Percentiles rank a stretch among this genome's conserved stretches.
These are phyloP conservation scores for Ruditapes philippinarum DNA, from an alignment of 1,140 invertebrate species.

Conservation along the genomic window DNA sequence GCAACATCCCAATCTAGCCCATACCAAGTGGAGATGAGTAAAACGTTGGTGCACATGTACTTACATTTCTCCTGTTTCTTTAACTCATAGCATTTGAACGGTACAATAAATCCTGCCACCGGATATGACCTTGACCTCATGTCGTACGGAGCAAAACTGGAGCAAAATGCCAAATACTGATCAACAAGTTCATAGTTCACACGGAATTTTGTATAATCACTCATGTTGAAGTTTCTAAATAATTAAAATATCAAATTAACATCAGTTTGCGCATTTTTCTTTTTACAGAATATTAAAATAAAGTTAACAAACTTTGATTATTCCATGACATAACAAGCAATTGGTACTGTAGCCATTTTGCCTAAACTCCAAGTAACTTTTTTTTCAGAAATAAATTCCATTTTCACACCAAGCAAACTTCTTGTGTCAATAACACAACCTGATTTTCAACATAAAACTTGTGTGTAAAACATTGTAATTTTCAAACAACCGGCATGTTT, in stretches of 20 bases:
- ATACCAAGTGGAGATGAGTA: neutral
- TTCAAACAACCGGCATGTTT: neutral
- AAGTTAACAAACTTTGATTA: no score
- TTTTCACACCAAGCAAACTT: no score
- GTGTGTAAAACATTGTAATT: neutral
- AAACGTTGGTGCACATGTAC: neutral
- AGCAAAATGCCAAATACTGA: constrained; percentile 38
- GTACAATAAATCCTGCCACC: constrained; percentile 57
- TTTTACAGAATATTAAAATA: no score
- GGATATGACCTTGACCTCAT: constrained; percentile 35
- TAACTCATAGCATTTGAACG: constrained; percentile 49
- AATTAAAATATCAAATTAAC: neutral
- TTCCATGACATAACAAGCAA: no score
- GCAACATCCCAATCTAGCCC: no score
- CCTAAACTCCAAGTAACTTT: no score
- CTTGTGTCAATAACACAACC: no score
- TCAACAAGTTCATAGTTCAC: neutral
- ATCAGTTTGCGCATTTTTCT: no score
- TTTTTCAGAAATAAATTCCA: no score
- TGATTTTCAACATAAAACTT: no score
- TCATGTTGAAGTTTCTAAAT: constrained; percentile 9
- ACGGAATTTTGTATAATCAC: neutral
- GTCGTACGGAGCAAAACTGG: constrained; percentile 40
- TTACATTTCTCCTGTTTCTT: constrained; percentile 49
- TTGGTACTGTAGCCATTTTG: no score